These are phyloP conservation scores for Phallusia fumigata DNA, from an alignment of 23 tunicate species.

Conservation along the genomic window DNA sequence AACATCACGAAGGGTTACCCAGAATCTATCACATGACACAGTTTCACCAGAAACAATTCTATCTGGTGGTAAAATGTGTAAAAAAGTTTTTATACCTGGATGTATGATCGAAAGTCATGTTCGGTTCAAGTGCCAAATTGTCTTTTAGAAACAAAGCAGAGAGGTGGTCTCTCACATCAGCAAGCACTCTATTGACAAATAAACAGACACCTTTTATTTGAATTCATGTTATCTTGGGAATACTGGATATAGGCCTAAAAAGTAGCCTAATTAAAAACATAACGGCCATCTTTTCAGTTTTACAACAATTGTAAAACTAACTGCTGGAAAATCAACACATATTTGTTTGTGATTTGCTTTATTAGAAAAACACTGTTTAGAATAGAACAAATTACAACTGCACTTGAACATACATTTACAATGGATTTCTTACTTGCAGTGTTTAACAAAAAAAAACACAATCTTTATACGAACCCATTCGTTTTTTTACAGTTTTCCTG, in stretches of 20 bases:
- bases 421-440: no score
- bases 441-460: neutral
- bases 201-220: no score
- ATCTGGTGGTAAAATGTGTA: neutral
- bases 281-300: no score
- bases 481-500: slow-evolving; percentile 47
- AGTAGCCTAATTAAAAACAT: no score
- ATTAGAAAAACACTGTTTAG: no score
- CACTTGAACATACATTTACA: no score
- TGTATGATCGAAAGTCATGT: slow-evolving; percentile 18
- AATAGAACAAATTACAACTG: no score
- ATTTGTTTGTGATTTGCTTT: no score
- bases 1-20: slow-evolving; percentile 58
- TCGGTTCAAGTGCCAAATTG: neutral
- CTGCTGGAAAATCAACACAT: no score
- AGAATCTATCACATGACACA: slow-evolving; percentile 28
- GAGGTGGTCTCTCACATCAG: slow-evolving; percentile 30
- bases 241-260: no score
- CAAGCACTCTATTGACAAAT: slow-evolving; percentile 33
- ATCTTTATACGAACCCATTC: slow-evolving; percentile 34
- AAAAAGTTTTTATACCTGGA: slow-evolving; percentile 9
- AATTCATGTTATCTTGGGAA: no score
- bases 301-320: no score
- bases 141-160: slow-evolving; percentile 29
- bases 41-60: neutral